Conservation (phyloP, 2,888 invertebrate species). For the Clitarchus hookeri region DNA sequence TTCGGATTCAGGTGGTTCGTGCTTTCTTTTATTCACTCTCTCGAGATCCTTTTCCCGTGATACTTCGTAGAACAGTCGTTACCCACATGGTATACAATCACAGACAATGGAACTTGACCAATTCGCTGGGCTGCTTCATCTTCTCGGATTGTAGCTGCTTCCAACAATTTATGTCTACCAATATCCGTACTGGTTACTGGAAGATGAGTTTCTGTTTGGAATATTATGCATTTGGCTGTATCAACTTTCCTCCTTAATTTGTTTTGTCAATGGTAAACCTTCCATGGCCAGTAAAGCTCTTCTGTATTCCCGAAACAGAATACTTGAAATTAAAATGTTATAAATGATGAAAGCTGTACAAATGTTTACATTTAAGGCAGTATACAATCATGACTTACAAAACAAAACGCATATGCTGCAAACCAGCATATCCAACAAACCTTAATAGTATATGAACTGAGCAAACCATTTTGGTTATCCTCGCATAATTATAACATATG, state of each 20-base stretch:
- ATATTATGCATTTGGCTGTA: background rate
- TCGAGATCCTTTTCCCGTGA: slow-evolving; percentile 11
- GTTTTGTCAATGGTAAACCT: background rate
- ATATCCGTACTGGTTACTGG: background rate
- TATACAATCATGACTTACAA: too few species aligned
- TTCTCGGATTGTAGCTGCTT: background rate
- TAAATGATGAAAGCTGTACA: too few species aligned
- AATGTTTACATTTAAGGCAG: too few species aligned
- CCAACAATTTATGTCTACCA: background rate
- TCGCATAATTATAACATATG: too few species aligned
- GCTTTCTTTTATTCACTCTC: background rate
- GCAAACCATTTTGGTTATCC: too few species aligned
- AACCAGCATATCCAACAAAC: too few species aligned
- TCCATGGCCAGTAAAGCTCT: too few species aligned
- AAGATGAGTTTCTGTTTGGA: background rate
- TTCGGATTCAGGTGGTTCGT: background rate
- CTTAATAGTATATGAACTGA: too few species aligned
- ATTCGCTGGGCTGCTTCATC: background rate
- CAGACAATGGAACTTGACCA: background rate
- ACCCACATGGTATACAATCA: background rate
- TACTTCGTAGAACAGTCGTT: background rate
- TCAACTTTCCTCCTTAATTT: background rate
- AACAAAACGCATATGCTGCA: too few species aligned
- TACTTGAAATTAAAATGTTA: too few species aligned
- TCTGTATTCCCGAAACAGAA: too few species aligned